Base-by-base conservation (phyloP, 2,888 invertebrate species). In the Clepsis dumicolana region DNA sequence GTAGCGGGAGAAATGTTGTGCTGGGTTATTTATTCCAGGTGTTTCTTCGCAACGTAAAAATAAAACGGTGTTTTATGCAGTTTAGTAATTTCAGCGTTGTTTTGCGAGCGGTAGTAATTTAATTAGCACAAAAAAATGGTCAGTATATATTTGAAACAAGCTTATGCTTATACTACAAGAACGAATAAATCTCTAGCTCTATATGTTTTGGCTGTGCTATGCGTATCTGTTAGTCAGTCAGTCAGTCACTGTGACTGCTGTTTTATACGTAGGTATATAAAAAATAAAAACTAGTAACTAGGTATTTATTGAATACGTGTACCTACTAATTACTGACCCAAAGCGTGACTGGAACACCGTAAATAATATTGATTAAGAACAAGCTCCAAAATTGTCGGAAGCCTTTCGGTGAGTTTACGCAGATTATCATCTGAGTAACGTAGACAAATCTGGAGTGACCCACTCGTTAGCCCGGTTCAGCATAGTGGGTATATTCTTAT, bases 391-490 rank as follows among this genome's bases (percentile, higher is more conserved):
- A 48, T 66, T 56, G 38, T 64, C 60, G 54, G 38, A 60, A 62
- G n/a, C 60, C 69, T 61, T 64, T 61, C 60, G 50, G 50, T 52
- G 67, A 68, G 68, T 71, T 65, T 66, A 71, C 70, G 72, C 69
- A 73, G 68, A 73, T 73, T 73, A 73, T 81, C 77, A 77, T 76
- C 79, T 73, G 74, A 81, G 83, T 86, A 82, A 84, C 72, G 74
- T 75, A 80, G 86, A 87, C 85, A 87, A 88, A 88, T 88, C 88
- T 84, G 82, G 75, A 83, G 80, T 86, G 87, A 87, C 88, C 90
- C 84, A 76, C 79, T 83, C 84, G 80, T 84, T 83, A 83, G 76
- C 73, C 73, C 73, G 79, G 32, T 16, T 12, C 12, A 32, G 10
- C 3, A 18, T 32, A 65, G 56, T 21, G 24, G 29, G 21, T 12